Conservation (phyloP, 2,113 vertebrate species). For the Scatophagus argus region DNA sequence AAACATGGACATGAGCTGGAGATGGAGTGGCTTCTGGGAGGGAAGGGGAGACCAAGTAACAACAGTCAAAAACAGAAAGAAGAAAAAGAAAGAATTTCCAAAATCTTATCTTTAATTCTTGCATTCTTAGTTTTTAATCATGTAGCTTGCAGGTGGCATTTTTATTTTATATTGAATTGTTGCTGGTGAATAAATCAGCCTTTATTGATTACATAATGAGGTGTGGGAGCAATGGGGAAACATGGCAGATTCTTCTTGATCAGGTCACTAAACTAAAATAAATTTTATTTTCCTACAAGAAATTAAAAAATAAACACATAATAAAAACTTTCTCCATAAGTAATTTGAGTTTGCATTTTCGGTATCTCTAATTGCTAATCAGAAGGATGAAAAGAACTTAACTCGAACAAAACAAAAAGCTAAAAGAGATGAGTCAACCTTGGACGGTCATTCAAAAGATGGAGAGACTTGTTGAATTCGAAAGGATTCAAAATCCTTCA, state of each 20-base stretch:
- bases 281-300: neutral
- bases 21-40: conserved; percentile 30
- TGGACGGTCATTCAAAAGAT: too few species aligned
- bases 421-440: too few species aligned
- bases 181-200: neutral
- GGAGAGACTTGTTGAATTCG: too few species aligned
- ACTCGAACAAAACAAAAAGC: too few species aligned
- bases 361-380: neutral
- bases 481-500: too few species aligned
- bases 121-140: neutral
- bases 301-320: neutral
- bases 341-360: neutral
- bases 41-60: neutral
- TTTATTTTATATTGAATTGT: neutral
- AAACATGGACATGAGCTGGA: conserved; percentile 70
- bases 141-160: neutral
- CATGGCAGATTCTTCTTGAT: too few species aligned
- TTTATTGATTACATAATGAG: neutral
- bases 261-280: neutral
- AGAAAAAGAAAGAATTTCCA: neutral
- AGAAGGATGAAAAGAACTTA: too few species aligned
- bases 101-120: neutral
- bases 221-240: neutral
- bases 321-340: neutral
- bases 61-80: conserved; percentile 6